Conservation (phyloP, 2,113 vertebrate genomes). For the Barnardius zonarius region DNA sequence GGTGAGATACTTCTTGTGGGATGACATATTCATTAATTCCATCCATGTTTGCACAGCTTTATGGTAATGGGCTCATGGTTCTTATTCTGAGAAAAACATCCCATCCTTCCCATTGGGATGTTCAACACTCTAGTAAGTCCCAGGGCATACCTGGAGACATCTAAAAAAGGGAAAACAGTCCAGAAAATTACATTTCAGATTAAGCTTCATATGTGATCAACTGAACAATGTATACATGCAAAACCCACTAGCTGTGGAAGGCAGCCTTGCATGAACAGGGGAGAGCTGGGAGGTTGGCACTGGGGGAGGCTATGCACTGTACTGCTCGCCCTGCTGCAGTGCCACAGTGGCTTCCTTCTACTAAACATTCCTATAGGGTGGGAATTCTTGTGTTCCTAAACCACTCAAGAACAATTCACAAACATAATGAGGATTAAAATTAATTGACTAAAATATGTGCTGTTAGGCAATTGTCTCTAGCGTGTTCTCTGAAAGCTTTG, state of each 20-base stretch:
- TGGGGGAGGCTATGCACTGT: not conserved
- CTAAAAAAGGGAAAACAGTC: not conserved
- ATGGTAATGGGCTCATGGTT: not conserved
- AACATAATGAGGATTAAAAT: slow-evolving; percentile 37
- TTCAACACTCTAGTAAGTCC: not conserved
- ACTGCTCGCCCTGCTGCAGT: not conserved
- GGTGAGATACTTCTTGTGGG: not conserved
- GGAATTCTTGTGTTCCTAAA: slow-evolving; percentile 26
- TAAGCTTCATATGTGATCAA: not conserved
- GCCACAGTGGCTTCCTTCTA: not conserved
- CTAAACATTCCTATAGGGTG: slow-evolving; percentile 1
- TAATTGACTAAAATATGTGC: slow-evolving; percentile 35
- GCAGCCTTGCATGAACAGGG: not conserved
- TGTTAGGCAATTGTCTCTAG: slow-evolving; percentile 21
- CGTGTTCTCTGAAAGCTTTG: not conserved
- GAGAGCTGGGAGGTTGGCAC: not conserved
- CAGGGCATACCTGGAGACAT: not conserved
- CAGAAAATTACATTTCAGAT: not conserved
- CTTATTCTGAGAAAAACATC: not conserved
- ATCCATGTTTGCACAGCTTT: not conserved
- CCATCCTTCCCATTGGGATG: not conserved
- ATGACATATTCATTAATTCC: not conserved
- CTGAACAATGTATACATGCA: not conserved
- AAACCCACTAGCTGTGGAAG: not conserved
- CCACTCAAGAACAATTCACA: slow-evolving; percentile 12